These are phyloP conservation scores for Drosophila lacertosa DNA, from an alignment of 1,140 invertebrate genomes.

Conservation along the genomic window DNA sequence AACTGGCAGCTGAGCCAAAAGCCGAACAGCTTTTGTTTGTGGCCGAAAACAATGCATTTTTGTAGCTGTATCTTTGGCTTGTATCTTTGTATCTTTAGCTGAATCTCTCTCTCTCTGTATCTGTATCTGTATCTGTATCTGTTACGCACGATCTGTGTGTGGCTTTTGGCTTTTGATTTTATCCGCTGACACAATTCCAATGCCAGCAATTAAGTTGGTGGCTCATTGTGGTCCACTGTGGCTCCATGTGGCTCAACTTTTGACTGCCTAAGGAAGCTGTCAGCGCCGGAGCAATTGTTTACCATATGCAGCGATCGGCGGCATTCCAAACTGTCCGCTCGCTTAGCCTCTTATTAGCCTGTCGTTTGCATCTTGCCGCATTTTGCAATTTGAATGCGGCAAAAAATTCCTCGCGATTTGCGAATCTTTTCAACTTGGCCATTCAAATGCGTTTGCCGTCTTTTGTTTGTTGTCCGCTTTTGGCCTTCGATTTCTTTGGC, in stretches of 20 bases:
- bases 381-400: slow-evolving; percentile 76
- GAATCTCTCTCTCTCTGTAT: neutral
- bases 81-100: slow-evolving; percentile 20
- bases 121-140: slow-evolving; percentile 23
- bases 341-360: slow-evolving; percentile 80
- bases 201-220: slow-evolving; percentile 69
- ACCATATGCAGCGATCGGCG: slow-evolving; percentile 70
- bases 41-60: slow-evolving; percentile 59
- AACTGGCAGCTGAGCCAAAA: too few relatives aligned
- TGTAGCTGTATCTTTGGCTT: slow-evolving; percentile 35
- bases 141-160: slow-evolving; percentile 66
- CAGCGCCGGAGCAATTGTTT: slow-evolving; percentile 77
- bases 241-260: slow-evolving; percentile 23
- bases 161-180: slow-evolving; percentile 28
- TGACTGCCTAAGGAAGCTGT: slow-evolving; percentile 71
- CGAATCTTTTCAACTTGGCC: slow-evolving; percentile 64
- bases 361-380: slow-evolving; percentile 80
- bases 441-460: slow-evolving; percentile 72
- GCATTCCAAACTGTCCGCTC: slow-evolving; percentile 73
- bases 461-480: slow-evolving; percentile 5
- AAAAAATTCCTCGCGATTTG: slow-evolving; percentile 63
- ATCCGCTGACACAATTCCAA: slow-evolving; percentile 76
- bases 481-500: neutral
- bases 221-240: slow-evolving; percentile 16
- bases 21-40: slow-evolving; percentile 10